A percentile compares a stretch with the other conserved stretches of the same genome.
Conservation (phyloP, 2,797 vertebrate genomes). For the Schizopygopsis malacanthus region DNA sequence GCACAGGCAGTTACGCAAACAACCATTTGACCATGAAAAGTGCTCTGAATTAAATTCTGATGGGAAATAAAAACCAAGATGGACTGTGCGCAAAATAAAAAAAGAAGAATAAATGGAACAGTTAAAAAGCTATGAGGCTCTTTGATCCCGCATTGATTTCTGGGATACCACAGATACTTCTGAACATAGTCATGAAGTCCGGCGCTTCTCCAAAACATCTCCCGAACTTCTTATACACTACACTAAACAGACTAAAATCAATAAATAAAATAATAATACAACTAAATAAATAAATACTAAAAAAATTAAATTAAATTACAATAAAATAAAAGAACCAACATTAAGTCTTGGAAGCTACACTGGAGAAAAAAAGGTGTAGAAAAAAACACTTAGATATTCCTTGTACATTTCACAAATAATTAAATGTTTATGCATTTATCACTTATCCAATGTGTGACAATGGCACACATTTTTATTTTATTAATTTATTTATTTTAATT, state of each 20-base stretch:
- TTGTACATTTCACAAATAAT: too few relatives aligned
- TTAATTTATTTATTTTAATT: too few relatives aligned
- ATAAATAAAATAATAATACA: background rate
- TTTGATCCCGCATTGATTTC: conserved; percentile 10
- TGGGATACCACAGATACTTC: background rate
- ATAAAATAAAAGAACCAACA: too few relatives aligned
- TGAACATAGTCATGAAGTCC: background rate
- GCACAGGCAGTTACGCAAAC: conserved; percentile 51
- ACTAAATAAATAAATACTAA: too few relatives aligned
- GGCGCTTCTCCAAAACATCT: background rate
- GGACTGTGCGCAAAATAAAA: conserved; percentile 1
- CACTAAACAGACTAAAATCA: background rate
- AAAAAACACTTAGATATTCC: too few relatives aligned
- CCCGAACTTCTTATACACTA: background rate
- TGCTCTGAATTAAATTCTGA: conserved; percentile 51
- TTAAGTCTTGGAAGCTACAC: too few relatives aligned
- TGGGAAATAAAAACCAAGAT: conserved; percentile 45
- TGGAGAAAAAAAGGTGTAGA: too few relatives aligned
- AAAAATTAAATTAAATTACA: too few relatives aligned
- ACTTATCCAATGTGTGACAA: too few relatives aligned
- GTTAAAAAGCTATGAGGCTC: background rate
- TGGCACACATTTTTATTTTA: too few relatives aligned
- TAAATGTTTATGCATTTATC: too few relatives aligned
- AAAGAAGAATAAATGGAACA: background rate
- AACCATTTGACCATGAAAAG: conserved; percentile 57